Evolutionary conservation across 2,113 vertebrate species (phyloP).

Genomic region (Osmerus mordax): DNA sequence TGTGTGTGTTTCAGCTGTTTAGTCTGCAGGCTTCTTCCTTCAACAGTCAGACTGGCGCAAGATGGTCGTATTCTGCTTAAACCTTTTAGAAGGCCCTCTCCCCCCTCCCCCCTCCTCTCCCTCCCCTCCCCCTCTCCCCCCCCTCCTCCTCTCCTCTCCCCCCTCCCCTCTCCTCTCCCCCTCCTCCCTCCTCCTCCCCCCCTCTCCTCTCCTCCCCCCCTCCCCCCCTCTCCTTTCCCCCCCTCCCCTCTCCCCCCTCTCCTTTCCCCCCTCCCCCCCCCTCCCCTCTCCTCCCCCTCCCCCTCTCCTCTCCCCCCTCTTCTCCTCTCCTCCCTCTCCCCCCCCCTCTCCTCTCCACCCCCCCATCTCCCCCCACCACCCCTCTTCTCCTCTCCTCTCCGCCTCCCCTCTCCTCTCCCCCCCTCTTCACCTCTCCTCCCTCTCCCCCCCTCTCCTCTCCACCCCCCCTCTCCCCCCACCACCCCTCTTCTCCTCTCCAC

Average conservation of each 20-base stretch:
- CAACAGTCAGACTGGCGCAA: no score
- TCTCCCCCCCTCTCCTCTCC: neutral
- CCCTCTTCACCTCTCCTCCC: neutral
- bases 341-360: no score
- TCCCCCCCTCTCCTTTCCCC: no score
- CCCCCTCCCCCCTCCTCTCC: neutral
- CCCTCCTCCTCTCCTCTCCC: neutral
- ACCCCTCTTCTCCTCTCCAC: no score
- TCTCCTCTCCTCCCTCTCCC: constrained; percentile 1
- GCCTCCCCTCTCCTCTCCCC: neutral
- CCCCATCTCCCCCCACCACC: neutral
- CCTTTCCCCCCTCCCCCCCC: no score
- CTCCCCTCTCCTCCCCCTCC: neutral
- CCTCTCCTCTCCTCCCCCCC: neutral
- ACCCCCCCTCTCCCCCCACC: no score
- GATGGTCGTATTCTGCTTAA: no score
- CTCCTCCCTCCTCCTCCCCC: no score
- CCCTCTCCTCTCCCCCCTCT: neutral
- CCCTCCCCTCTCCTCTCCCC: neutral
- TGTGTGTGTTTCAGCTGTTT: no score
- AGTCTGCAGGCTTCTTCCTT: no score
- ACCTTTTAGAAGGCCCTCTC: neutral
- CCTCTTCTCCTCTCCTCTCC: no score
- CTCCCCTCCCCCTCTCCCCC: neutral
- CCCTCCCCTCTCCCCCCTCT: no score